phyloP scores from a whole-genome alignment of 2,113 vertebrate species.

The Tyto alba region DNA sequence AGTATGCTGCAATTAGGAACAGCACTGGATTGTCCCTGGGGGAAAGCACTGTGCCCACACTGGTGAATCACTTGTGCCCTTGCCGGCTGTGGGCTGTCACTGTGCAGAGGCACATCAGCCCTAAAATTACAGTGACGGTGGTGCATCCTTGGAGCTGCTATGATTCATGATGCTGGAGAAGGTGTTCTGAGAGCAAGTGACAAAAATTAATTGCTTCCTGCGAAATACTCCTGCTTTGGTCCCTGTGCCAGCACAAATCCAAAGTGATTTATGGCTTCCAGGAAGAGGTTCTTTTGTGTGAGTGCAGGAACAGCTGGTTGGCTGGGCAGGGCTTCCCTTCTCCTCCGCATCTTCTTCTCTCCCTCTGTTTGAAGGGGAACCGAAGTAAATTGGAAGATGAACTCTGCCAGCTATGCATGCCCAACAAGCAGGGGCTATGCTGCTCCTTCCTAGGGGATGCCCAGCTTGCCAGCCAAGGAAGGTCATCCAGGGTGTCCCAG shows the following conservation, averaged over 20 bases:
- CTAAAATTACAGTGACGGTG: neutral
- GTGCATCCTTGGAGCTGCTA: neutral
- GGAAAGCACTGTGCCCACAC: neutral
- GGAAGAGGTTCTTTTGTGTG: neutral
- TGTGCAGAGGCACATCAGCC: neutral
- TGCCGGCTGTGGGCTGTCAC: neutral
- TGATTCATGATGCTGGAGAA: neutral
- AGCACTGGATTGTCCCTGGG: neutral
- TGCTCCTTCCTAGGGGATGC: neutral
- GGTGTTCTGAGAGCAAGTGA: neutral
- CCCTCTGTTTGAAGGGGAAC: neutral
- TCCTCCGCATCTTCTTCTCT: neutral
- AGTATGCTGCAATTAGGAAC: neutral
- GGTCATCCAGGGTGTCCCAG: neutral
- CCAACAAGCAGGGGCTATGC: rapidly evolving
- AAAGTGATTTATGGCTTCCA: neutral
- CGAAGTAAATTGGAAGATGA: neutral
- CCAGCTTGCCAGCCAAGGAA: neutral
- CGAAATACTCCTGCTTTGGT: neutral
- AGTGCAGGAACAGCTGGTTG: neutral
- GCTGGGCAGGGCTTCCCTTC: neutral
- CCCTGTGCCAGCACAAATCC: neutral
- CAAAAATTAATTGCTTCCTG: neutral
- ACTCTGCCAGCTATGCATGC: neutral
- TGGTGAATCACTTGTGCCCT: neutral